A percentile compares a stretch with the other conserved stretches of the same genome.
phyloP scores from a whole-genome alignment of 1,140 invertebrate genomes.

The Drosophila oshimai region DNA sequence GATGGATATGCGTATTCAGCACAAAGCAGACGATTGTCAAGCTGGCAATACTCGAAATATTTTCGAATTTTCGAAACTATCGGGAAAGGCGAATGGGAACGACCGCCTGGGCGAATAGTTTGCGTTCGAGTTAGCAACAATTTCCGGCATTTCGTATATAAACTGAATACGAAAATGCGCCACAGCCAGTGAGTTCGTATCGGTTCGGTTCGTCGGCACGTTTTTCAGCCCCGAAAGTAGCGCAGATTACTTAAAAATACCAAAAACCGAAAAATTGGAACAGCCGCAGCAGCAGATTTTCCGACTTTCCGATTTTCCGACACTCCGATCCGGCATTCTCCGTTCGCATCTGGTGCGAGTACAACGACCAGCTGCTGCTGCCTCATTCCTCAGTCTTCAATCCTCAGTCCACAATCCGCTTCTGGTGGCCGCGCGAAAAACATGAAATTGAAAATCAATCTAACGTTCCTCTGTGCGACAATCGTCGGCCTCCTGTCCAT shows the following conservation, averaged over 20 bases:
- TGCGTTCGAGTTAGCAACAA: conserved; percentile 61
- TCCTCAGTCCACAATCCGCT: too few species aligned
- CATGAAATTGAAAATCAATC: conserved; percentile 75
- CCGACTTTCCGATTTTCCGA: not conserved
- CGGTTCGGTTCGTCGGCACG: conserved; percentile 25
- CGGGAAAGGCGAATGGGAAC: conserved; percentile 43
- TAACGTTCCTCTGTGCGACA: conserved; percentile 52
- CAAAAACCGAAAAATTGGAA: conserved; percentile 56
- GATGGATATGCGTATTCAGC: conserved; percentile 32
- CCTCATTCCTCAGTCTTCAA: conserved; percentile 4
- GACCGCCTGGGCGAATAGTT: conserved; percentile 12
- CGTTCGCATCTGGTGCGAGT: conserved; percentile 15
- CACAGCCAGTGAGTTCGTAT: conserved; percentile 32
- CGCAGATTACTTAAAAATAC: conserved; percentile 75
- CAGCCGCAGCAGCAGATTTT: conserved; percentile 13
- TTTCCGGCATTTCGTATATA: conserved; percentile 78
- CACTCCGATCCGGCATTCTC: conserved; percentile 10
- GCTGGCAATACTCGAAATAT: conserved; percentile 49
- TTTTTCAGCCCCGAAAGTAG: conserved; percentile 44
- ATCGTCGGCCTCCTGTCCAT: conserved; percentile 64
- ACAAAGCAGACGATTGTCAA: conserved; percentile 33
- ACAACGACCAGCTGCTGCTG: not conserved
- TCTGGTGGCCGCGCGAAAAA: conserved; percentile 39
- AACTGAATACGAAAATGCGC: conserved; percentile 58
- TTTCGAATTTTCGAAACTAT: conserved; percentile 39